These are phyloP conservation scores for Trachymyrmex septentrionalis DNA, from an alignment of 1,140 invertebrate genomes.

Conservation along the genomic window DNA sequence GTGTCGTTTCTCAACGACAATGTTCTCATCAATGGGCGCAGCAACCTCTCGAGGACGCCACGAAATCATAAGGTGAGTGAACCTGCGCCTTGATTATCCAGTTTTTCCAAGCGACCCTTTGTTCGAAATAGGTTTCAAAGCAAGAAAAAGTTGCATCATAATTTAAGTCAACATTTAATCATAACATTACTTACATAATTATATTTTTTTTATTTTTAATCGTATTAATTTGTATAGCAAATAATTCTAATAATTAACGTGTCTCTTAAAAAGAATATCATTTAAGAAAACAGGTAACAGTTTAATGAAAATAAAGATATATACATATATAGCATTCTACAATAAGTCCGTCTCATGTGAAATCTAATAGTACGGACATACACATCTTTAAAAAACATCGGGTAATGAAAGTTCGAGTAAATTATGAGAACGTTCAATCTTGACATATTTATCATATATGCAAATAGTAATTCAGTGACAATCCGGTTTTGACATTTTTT, in stretches of 20 bases:
- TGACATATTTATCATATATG: neutral
- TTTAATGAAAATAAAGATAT: neutral
- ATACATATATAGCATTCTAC: neutral
- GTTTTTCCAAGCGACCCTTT: slow-evolving; percentile 11
- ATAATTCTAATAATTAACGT: neutral
- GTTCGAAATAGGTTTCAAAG: neutral
- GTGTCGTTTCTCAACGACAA: slow-evolving; percentile 95
- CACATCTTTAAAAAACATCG: neutral
- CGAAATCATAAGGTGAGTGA: slow-evolving; percentile 88
- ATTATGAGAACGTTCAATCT: neutral
- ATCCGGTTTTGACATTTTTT: neutral
- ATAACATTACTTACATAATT: neutral
- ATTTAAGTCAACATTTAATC: neutral
- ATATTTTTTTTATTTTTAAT: neutral
- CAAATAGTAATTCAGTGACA: neutral
- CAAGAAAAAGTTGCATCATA: neutral
- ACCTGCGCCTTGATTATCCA: neutral
- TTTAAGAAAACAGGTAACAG: neutral
- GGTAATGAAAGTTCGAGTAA: neutral
- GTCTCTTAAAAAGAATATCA: neutral
- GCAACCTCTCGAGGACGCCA: slow-evolving; percentile 90
- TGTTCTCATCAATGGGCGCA: slow-evolving; percentile 95
- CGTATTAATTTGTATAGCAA: neutral
- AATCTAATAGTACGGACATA: neutral
- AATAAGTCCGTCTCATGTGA: neutral